These are phyloP conservation scores for Dreissena rostriformis DNA, from an alignment of 1,140 invertebrate species.

Conservation along the genomic window DNA sequence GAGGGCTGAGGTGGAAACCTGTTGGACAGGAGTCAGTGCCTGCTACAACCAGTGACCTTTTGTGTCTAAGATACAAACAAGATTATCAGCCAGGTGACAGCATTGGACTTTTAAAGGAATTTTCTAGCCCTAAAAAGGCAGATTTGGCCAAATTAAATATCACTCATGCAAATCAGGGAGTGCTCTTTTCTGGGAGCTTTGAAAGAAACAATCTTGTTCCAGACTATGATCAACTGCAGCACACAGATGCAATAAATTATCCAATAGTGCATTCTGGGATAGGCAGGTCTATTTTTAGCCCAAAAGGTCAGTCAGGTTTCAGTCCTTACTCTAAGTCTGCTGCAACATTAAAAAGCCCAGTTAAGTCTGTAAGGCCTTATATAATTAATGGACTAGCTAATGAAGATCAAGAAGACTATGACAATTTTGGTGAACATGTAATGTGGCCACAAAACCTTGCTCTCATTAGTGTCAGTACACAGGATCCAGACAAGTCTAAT, in stretches of 20 bases:
- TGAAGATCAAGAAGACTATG: constrained; percentile 50
- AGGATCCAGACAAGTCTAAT: constrained; percentile 40
- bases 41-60: constrained; percentile 22
- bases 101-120: background rate
- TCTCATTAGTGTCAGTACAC: constrained; percentile 37
- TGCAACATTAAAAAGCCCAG: constrained; percentile 23
- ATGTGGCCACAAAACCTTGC: constrained; percentile 22
- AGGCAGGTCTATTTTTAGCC: constrained; percentile 15
- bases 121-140: background rate
- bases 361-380: constrained; percentile 46
- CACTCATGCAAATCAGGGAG: constrained; percentile 20
- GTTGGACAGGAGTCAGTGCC: constrained; percentile 1
- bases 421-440: constrained; percentile 28
- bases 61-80: constrained; percentile 36
- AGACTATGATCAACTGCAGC: constrained; percentile 29
- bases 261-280: constrained; percentile 30
- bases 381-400: constrained; percentile 49
- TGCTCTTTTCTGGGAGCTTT: background rate
- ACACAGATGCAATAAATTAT: constrained; percentile 17
- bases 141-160: constrained; percentile 37
- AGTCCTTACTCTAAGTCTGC: background rate
- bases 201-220: background rate
- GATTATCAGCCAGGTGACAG: constrained; percentile 9
- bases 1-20: background rate
- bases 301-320: background rate